A percentile compares a stretch with the other conserved stretches of the same genome.
These are phyloP conservation scores for Mamestra configurata DNA, from an alignment of 1,140 invertebrate species.

Conservation along the genomic window DNA sequence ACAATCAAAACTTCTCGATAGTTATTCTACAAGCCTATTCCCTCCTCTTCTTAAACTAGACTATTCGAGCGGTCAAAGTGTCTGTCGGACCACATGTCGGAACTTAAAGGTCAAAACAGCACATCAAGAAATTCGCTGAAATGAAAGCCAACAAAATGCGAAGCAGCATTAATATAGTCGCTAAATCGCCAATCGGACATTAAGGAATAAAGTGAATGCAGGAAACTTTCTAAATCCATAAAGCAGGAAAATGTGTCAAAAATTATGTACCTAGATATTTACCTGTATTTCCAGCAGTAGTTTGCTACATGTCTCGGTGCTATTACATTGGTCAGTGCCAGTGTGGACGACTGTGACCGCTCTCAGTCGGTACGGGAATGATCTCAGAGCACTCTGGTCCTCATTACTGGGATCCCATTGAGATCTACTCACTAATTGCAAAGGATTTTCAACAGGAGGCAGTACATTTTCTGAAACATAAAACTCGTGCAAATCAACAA, in stretches of 20 bases:
- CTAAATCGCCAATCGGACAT: no score
- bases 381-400: not conserved
- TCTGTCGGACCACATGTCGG: no score
- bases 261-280: not conserved
- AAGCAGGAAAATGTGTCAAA: not conserved
- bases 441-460: slow-evolving; percentile 59
- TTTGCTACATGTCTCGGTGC: slow-evolving; percentile 37
- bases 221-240: not conserved
- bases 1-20: no score
- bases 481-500: not conserved
- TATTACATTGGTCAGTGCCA: slow-evolving; percentile 52
- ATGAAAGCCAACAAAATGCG: no score
- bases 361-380: slow-evolving; percentile 31
- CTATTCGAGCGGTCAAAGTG: no score
- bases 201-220: no score
- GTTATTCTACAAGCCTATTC: no score
- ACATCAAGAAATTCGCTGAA: no score
- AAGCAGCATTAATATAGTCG: no score
- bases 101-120: no score
- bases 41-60: no score
- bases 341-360: slow-evolving; percentile 58
- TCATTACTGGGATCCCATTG: slow-evolving; percentile 50
- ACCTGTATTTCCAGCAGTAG: slow-evolving; percentile 58
- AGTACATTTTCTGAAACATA: slow-evolving; percentile 59
- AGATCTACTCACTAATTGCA: slow-evolving; percentile 51